Base-by-base conservation (phyloP, 1,140 invertebrate species). In the Trissolcus basalis region DNA sequence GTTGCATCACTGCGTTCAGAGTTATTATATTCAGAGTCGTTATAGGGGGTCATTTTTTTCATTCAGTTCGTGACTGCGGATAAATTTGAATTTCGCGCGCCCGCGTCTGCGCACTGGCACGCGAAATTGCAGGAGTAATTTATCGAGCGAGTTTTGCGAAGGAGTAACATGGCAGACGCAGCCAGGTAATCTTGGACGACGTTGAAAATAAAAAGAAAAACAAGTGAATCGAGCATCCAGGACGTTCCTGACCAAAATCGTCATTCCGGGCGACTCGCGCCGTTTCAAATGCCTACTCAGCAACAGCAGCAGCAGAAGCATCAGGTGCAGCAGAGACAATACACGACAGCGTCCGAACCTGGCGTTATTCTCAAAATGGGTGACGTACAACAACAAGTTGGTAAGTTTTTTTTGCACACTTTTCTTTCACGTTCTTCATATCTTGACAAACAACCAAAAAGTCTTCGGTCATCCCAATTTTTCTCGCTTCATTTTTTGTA, bases 311-410 rank as follows among this genome's bases (percentile, higher is more conserved):
- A 84, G 60, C 76, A 70, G 55, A 77, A 80, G 49, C 32, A 41
- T 6, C 63, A 63, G 43, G 1, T 15, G 53, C 71, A 78, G 35
- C 73, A 73, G 15, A 71, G 58, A 45, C 60, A 58, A 39, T 77
- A 53, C 64, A 1, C 56, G 39, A 70, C 69, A 33, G 44, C 43
- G 49, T 16, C 89, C 51, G 88, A 87, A 59, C 89, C 90, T 73
- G 91, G 90, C 79, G 91, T 93, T 76, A 92, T 93, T 78, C 83
- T 93, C 51, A 93, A 93, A 87, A 93, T 93, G 92, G 92, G 92
- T 83, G 93, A 93, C 77, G 91, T 93, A 75, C 91, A 91, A 81
- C 92, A 91, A 82, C 92, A 92, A 83, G 92, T 92, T 35, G 93
- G 92, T 93, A 86, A 88, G 91, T 91, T 48, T 53, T 35, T 45